Base-by-base conservation (phyloP, 2,113 vertebrate genomes). In the Ammodytes marinus region DNA sequence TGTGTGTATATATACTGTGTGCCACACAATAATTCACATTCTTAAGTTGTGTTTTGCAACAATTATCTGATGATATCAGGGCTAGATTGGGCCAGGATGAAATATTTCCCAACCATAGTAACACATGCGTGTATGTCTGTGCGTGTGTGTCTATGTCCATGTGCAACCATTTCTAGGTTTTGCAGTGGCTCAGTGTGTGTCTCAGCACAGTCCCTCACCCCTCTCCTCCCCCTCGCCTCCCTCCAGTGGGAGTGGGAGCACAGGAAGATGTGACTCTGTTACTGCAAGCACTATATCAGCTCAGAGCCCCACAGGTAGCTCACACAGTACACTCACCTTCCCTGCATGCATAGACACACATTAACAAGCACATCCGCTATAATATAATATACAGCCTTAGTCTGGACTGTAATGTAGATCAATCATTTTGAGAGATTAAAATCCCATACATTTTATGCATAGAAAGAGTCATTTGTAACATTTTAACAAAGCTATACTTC, bases 121-220 rank as follows among this genome's bases (percentile, higher is more conserved):
- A 67, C 55, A 64, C 58, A 19, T 58, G 78, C 35, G 42, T 43
- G 5, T 54, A 4, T 68, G 10, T 77, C 4, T 64, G 11, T 65
- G 39, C 50, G 1, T 74, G 47, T 83, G 53, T 88, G 69, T 90
- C 4, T 59, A 19, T 67, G 58, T 83, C 2, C 58, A 15, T 75
- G 66, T 76, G 65, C 57, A 27, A 15, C 50, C 79, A 8, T 69
- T 37, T 60, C 35, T 92, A 99, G 98, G 98, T 76, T 99, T 99
- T 64, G 98, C 97, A 0, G 98, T 99, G 80, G 98, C 98, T 85
- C 98, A 98, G 89, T 97, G 96, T 79, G 93, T 97, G 77, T 96
- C 96, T 63, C 98, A 97, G 89, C 96, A 96, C 84, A 94, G 93
- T 73, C 90, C 95, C 3, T 95, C 96, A 0, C 96, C 97, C 0